Base-by-base conservation (phyloP, 1,140 invertebrate genomes). In the Drosophila pseudoananassae region DNA sequence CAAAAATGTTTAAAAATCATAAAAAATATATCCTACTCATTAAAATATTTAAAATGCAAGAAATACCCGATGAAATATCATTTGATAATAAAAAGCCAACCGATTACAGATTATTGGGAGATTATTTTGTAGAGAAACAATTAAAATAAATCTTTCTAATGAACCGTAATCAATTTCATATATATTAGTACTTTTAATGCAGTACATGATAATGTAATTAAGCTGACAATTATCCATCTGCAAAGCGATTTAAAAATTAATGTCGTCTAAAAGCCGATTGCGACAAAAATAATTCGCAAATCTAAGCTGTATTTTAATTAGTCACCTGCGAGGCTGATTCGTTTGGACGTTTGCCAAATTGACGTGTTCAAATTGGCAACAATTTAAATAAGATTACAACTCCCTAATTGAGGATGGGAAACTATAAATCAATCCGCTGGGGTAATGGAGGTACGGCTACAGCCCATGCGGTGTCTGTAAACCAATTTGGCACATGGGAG, bases 341-440 rank as follows among this genome's bases (percentile, higher is more conserved):
- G 31, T 12, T 33, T 68, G 65, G 64, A 50, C 64, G 15, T 36
- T 40, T 45, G 65, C 65, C 65, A 69, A 69, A 69, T 69, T 56
- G 65, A 69, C 63, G 43, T 31, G 43, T 31, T 49, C 4, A 69
- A 69, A 69, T 69, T 69, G 65, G 63, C 63, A 69, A 56, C 65
- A 49, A 69, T 69, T 69, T 69, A 56, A 69, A 69, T 69, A 69
- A 69, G 65, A 69, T 68, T 69, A 69, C 65, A 54, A 47, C 17
- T 38, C 23, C 27, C 38, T 46, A 17, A 64, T 5, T 8, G 38
- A 10, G 17, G 23, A 46, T 23, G 31, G 23, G 25, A 45, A 36
- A 53, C 50, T 69, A 69, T 56, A 69, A 69, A 69, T 69, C 65
- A 69, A 69, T 69, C 50, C 63, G 31, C 25, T 49, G 43, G 63